These are phyloP conservation scores for Albula glossodonta DNA, from an alignment of 2,113 vertebrate species.

Conservation along the genomic window DNA sequence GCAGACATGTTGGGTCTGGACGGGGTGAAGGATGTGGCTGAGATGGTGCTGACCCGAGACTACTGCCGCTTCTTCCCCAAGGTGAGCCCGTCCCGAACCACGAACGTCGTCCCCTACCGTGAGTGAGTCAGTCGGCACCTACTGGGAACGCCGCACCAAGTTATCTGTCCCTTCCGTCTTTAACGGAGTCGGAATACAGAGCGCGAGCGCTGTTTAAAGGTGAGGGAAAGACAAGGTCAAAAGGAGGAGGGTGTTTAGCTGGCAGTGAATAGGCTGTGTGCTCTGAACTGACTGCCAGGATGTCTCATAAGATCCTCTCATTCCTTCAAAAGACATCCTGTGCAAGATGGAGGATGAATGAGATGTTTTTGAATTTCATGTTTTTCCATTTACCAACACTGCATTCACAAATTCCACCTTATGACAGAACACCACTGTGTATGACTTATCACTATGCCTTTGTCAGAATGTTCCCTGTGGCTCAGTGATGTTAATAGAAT, in stretches of 20 bases:
- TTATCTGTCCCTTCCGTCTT: not conserved
- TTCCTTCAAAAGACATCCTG: too few relatives aligned
- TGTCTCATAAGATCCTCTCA: too few relatives aligned
- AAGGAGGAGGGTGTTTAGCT: not conserved
- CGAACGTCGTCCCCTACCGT: not conserved
- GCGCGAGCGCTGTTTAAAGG: not conserved
- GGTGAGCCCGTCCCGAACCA: conserved; percentile 58
- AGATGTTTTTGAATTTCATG: too few relatives aligned
- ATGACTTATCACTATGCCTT: too few relatives aligned
- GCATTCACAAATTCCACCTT: too few relatives aligned
- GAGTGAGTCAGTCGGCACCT: not conserved
- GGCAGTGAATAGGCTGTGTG: not conserved
- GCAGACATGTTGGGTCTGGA: conserved; percentile 93
- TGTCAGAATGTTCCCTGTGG: too few relatives aligned
- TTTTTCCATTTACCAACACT: too few relatives aligned
- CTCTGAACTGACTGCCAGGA: not conserved
- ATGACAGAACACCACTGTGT: too few relatives aligned
- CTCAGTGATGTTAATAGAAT: too few relatives aligned
- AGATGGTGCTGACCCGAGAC: conserved; percentile 88
- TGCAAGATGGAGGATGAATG: too few relatives aligned
- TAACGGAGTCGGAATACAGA: not conserved
- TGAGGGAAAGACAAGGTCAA: not conserved
- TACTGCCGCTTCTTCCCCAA: conserved; percentile 95
- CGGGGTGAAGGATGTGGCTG: conserved; percentile 86
- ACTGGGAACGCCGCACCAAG: not conserved